Base-by-base conservation (phyloP, 1,140 invertebrate genomes). In the Zaprionus africanus region DNA sequence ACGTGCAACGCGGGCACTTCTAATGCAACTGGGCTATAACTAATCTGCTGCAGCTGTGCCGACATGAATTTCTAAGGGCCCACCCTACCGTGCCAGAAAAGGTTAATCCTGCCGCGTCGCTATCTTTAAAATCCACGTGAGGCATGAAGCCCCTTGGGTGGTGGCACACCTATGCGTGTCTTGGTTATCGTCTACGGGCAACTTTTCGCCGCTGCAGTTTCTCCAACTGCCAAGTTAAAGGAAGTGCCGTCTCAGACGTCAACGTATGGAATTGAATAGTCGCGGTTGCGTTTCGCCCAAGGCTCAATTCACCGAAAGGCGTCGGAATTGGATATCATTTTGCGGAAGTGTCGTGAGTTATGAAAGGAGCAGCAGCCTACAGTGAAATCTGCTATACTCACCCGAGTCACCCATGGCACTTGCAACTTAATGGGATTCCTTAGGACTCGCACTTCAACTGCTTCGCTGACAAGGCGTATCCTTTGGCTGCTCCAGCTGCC, bases 261-360 rank as follows among this genome's bases (percentile, higher is more conserved):
- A 87, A 72, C 46, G 60, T 82, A 49, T 86, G 51, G 82, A 87
- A 87, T 90, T 87, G 84, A 87, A 87, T 90, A 90, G 84, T 90
- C 85, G 85, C 59, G 75, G 84, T 87, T 87, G 84, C 84, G 84
- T 86, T 56, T 58, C 34, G 65, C 63, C 53, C 46, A 9, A n/a
- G 34, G n/a, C 24, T 5, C 26, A 36, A 43, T 49, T n/a, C 17
- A 17, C 9, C 13, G 22, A 13, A 43, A 38, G 51, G 34, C 34
- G 53, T 53, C n/a, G 41, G 38, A 43, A 53, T 67, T 58, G 36
- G 26, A 58, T n/a, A 59, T 68, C 36, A 51, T 9, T 19, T n/a
- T 12, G 36, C 56, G 31, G 49, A 61, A 54, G 43, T 71, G 69
- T 54, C 70, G 70, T 66, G 63, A 79, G 71, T 86, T 85, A 85